Base-by-base conservation (phyloP, 1,140 invertebrate species). In the Phthorimaea operculella region DNA sequence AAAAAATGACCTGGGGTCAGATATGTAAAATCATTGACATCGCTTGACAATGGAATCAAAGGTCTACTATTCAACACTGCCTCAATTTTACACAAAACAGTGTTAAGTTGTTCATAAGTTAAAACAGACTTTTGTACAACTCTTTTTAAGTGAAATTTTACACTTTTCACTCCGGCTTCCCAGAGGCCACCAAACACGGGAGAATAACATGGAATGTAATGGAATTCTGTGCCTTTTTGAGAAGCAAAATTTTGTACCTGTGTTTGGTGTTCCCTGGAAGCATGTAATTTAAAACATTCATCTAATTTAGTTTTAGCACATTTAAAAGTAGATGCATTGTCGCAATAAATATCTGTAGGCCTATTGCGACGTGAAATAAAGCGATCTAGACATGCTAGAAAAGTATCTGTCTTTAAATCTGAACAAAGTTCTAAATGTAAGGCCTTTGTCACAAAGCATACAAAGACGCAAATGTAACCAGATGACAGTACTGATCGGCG, bases 151-250 rank as follows among this genome's bases (percentile, higher is more conserved):
- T 33, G 72, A 53, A 48, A 59, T 44, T 63, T 63, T 11, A 51
- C 36, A 39, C 39, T 49, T 58, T 63, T n/a, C n/a, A n/a, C n/a
- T n/a, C n/a, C n/a, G n/a, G n/a, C n/a, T n/a, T n/a, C n/a, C n/a
- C n/a, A n/a, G n/a, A n/a, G n/a, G n/a, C 79, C 78, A 52, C 73
- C 79, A 49, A 74, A 71, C 54, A 80, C 68, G 1, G 76, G 72
- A 14, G 66, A 66, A 50, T 48, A 18, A 15, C 76, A 74, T 18
- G 79, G 74, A 33, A 64, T 80, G 55, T 83, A 83, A 52, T 77
- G 59, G 21, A 60, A 60, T 5, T 45, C 16, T 39, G 57, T 60
- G 8, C 44, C 53, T 34, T 47, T 12, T 45, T 33, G 44, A 10
- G 39, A 16, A 28, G 52, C 36, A 45, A 16, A 45, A 17, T 14